phyloP scores from a whole-genome alignment of 1,140 invertebrate genomes.

The Pseudomyrmex flavicornis region DNA sequence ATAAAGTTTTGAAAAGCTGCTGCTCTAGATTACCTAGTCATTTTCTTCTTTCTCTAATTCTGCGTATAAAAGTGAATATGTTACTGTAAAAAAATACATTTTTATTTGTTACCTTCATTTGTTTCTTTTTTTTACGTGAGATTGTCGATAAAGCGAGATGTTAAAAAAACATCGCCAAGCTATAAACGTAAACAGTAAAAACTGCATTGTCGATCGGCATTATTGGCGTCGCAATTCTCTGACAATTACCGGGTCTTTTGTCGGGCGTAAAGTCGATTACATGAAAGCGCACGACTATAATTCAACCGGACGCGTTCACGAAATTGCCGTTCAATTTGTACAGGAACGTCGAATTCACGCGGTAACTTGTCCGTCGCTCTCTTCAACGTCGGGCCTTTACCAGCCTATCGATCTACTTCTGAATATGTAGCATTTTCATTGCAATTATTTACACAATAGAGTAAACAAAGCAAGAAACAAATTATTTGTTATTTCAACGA shows the following conservation, averaged over 20 bases:
- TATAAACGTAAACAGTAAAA: constrained; percentile 51
- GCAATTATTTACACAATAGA: not conserved
- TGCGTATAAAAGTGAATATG: too few relatives aligned
- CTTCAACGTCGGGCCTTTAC: constrained; percentile 33
- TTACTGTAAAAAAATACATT: not conserved
- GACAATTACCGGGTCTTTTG: constrained; percentile 69
- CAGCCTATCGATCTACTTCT: not conserved
- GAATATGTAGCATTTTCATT: constrained; percentile 24
- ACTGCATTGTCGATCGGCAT: constrained; percentile 60
- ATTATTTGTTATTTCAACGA: constrained; percentile 15
- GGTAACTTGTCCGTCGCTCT: constrained; percentile 63
- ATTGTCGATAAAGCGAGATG: constrained; percentile 9
- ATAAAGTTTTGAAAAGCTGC: too few relatives aligned
- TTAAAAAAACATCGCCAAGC: constrained; percentile 18
- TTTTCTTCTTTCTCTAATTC: too few relatives aligned
- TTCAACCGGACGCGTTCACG: constrained; percentile 66
- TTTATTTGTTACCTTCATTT: not conserved
- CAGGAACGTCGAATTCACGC: constrained; percentile 68
- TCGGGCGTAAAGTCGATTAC: constrained; percentile 73
- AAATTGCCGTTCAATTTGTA: constrained; percentile 76
- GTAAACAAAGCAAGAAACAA: constrained; percentile 12
- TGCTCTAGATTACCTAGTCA: too few relatives aligned
- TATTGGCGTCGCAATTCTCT: constrained; percentile 57
- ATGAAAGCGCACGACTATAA: constrained; percentile 68
- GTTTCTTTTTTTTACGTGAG: not conserved